phyloP scores from a whole-genome alignment of 2,888 invertebrate species.

The Argyresthia goedartella region DNA sequence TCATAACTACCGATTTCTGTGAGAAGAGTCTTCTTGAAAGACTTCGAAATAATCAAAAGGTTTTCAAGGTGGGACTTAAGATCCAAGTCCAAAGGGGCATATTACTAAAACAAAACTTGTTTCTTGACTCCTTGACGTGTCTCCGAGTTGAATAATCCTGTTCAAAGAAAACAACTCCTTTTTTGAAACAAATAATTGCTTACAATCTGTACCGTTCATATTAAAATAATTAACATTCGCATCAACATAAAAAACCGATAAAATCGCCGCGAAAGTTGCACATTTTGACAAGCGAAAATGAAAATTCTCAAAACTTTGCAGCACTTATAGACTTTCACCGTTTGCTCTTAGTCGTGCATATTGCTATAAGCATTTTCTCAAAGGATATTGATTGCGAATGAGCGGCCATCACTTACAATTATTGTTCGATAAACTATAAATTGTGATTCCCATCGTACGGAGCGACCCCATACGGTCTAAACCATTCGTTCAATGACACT shows the following conservation, averaged over 20 bases:
- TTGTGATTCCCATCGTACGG: not conserved
- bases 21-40: no score
- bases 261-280: not conserved
- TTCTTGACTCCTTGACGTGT: not conserved
- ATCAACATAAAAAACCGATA: not conserved
- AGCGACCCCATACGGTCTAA: not conserved
- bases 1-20: no score
- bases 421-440: not conserved
- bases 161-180: not conserved
- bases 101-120: not conserved
- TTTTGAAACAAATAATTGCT: not conserved
- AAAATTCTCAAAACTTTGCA: not conserved
- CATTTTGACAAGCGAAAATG: not conserved
- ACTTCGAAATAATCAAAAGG: no score
- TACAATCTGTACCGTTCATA: not conserved
- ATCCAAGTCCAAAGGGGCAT: not conserved
- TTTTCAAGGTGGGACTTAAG: no score
- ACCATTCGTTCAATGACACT: slow-evolving; percentile 32
- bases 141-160: not conserved
- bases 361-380: not conserved
- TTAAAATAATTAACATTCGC: not conserved
- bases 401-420: not conserved
- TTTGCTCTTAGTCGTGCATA: not conserved
- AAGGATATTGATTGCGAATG: no score
- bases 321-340: not conserved